A percentile compares a stretch with the other conserved stretches of the same genome.
These are phyloP conservation scores for Seladonia tumulorum DNA, from an alignment of 2,888 invertebrate species.

Conservation along the genomic window DNA sequence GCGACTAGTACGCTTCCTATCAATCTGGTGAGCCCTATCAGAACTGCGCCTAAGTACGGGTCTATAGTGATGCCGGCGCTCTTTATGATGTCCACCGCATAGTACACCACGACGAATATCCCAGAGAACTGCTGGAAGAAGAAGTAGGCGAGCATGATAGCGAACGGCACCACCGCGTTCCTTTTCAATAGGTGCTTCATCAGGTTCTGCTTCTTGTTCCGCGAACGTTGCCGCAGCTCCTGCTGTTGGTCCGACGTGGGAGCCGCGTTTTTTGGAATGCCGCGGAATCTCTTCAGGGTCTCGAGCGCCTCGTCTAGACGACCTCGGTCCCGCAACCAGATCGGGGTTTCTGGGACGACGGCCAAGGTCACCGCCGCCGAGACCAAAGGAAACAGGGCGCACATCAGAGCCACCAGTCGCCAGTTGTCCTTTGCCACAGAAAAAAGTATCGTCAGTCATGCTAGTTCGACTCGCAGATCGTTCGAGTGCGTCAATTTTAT, in stretches of 20 bases:
- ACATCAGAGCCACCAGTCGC: constrained; percentile 84
- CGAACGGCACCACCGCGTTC: constrained; percentile 84
- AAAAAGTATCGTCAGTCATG: constrained; percentile 2
- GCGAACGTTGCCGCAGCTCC: constrained; percentile 61
- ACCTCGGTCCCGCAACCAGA: constrained; percentile 85
- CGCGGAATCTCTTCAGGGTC: constrained; percentile 83
- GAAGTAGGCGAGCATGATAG: constrained; percentile 85
- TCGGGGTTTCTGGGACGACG: constrained; percentile 86
- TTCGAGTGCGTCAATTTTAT: too few relatives aligned
- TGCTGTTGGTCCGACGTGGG: constrained; percentile 66
- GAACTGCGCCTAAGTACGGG: constrained; percentile 85
- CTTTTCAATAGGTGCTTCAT: constrained; percentile 79
- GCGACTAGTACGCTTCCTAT: constrained; percentile 84
- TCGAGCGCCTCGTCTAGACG: constrained; percentile 84
- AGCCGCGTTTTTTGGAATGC: constrained; percentile 73
- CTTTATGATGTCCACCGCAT: constrained; percentile 85
- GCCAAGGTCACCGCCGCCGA: constrained; percentile 82
- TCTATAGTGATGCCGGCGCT: constrained; percentile 85
- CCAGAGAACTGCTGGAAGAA: constrained; percentile 87
- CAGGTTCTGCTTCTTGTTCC: constrained; percentile 71
- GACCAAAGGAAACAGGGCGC: constrained; percentile 83
- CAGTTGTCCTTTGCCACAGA: constrained; percentile 83
- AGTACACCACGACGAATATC: constrained; percentile 86
- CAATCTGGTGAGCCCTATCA: constrained; percentile 85
- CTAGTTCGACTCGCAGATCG: background rate